Conservation (phyloP, 2,113 vertebrate species). For the Calidris pygmaea region DNA sequence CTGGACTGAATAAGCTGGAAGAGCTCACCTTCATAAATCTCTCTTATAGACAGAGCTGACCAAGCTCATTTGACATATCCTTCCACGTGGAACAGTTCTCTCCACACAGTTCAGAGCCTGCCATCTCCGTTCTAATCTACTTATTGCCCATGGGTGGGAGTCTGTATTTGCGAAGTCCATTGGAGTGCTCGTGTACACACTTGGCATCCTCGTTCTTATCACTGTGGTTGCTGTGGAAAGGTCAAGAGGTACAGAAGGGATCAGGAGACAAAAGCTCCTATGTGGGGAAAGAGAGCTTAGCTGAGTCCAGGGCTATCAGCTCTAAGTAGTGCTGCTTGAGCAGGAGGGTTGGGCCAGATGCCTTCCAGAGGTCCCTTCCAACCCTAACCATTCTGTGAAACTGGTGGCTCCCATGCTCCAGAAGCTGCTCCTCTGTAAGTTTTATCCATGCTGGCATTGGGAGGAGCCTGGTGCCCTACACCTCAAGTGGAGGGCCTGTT, state of each 20-base stretch:
- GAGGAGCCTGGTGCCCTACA: background rate
- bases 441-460: accelerated
- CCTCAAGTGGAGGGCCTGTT: background rate
- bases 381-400: background rate
- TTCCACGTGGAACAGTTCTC: background rate
- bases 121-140: accelerated
- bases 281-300: background rate
- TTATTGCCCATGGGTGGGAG: background rate
- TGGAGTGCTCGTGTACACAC: background rate
- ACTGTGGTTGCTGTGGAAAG: background rate
- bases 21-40: background rate
- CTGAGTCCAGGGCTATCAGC: accelerated
- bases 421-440: background rate
- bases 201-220: background rate
- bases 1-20: background rate
- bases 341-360: background rate
- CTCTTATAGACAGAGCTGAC: background rate
- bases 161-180: background rate
- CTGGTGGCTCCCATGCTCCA: accelerated
- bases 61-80: background rate
- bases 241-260: background rate
- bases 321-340: background rate
- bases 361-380: background rate
- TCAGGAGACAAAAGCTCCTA: accelerated
- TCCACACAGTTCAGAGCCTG: background rate